Conservation (phyloP, 1,140 invertebrate species). For the Thalassaphorura encarpata region DNA sequence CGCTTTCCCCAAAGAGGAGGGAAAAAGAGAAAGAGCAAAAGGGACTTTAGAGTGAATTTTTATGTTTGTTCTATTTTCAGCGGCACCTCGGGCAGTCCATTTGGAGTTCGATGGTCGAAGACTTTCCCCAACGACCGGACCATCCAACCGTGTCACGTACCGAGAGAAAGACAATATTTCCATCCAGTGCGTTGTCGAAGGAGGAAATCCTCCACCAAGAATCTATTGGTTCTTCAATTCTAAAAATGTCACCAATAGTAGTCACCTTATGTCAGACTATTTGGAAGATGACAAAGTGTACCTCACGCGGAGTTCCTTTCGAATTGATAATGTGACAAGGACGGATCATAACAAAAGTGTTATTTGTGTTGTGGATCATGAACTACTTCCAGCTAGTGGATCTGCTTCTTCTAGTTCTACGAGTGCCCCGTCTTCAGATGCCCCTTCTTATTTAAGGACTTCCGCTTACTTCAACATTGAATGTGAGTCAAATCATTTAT, state of each 20-base stretch:
- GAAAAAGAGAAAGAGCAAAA: neutral
- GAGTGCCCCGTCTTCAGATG: neutral
- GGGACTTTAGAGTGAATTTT: slow-evolving; percentile 1
- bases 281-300: slow-evolving; percentile 35
- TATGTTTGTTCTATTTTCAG: slow-evolving; percentile 22
- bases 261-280: slow-evolving; percentile 34
- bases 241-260: slow-evolving; percentile 34
- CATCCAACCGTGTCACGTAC: slow-evolving; percentile 33
- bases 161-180: slow-evolving; percentile 42
- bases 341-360: slow-evolving; percentile 65
- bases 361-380: slow-evolving; percentile 59
- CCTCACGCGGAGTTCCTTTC: slow-evolving; percentile 55
- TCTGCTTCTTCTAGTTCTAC: neutral
- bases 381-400: slow-evolving; percentile 49
- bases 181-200: slow-evolving; percentile 69
- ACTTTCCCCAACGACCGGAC: slow-evolving; percentile 29
- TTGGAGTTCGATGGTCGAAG: slow-evolving; percentile 33
- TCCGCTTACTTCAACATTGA: slow-evolving; percentile 65
- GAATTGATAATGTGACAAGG: slow-evolving; percentile 53
- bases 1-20: too few species aligned
- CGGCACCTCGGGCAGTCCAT: slow-evolving; percentile 30
- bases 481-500: slow-evolving; percentile 50
- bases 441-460: slow-evolving; percentile 36
- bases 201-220: slow-evolving; percentile 61
- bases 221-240: slow-evolving; percentile 36